These are phyloP conservation scores for Chalcosyrphus nemorum DNA, from an alignment of 2,888 invertebrate species.

Conservation along the genomic window DNA sequence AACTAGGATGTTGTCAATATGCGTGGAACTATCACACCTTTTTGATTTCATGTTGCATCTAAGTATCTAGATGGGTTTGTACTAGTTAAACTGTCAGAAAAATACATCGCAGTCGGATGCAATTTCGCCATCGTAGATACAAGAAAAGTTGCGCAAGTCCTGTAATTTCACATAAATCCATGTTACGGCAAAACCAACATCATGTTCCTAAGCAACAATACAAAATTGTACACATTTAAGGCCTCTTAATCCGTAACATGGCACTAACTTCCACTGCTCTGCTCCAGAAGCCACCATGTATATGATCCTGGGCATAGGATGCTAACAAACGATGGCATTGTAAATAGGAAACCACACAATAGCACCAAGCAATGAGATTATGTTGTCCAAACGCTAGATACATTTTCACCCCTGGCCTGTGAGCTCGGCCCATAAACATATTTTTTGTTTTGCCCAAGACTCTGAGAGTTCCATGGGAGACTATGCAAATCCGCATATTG, in stretches of 20 bases:
- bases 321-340: conserved; percentile 14
- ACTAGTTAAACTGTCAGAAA: background rate
- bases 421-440: background rate
- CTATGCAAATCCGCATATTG: conserved; percentile 40
- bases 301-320: background rate
- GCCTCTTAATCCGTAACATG: background rate
- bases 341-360: conserved; percentile 19
- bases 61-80: background rate
- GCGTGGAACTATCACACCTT: no score
- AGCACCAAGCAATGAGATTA: conserved; percentile 3
- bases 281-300: background rate
- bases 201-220: conserved; percentile 12
- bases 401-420: conserved; percentile 1
- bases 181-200: conserved; percentile 9
- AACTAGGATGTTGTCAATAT: background rate
- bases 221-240: background rate
- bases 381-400: conserved; percentile 24
- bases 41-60: no score
- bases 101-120: no score
- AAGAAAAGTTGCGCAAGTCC: background rate
- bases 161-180: background rate
- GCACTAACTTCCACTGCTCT: background rate
- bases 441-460: background rate
- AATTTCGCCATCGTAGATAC: background rate
- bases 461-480: background rate